Evolutionary conservation across 1,140 invertebrate genomes (phyloP).

Genomic region (Reticulitermes speratus): DNA sequence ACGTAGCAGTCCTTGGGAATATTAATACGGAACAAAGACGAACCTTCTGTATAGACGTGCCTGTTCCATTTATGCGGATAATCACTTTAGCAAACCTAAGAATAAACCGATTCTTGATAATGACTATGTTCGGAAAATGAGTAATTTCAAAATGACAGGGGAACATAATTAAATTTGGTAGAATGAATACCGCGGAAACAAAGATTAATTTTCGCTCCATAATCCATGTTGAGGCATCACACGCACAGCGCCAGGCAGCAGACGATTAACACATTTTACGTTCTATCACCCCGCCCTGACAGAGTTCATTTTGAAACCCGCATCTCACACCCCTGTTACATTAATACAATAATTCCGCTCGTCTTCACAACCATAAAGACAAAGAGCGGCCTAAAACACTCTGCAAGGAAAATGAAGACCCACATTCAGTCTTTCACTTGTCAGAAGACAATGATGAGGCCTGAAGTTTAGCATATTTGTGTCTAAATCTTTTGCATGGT

Average conservation of each 20-base stretch:
- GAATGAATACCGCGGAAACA: constrained; percentile 14
- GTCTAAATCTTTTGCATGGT: too few species aligned
- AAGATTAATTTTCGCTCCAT: constrained; percentile 17
- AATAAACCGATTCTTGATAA: background rate
- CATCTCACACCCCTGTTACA: background rate
- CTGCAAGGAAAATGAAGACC: background rate
- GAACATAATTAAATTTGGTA: constrained; percentile 9
- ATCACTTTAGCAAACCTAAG: background rate
- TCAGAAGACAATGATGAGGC: too few species aligned
- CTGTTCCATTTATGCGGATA: background rate
- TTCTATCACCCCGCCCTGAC: background rate
- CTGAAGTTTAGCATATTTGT: too few species aligned
- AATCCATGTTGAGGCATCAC: background rate
- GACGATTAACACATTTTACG: background rate
- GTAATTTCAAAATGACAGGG: constrained; percentile 3
- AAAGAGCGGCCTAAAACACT: background rate
- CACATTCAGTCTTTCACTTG: too few species aligned
- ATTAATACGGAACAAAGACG: too few species aligned
- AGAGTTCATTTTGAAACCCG: constrained; percentile 1
- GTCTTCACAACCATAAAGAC: background rate
- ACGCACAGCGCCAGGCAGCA: background rate
- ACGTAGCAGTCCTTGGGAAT: too few species aligned
- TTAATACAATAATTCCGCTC: background rate
- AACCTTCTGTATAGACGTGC: too few species aligned
- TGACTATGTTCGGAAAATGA: background rate